Conservation (phyloP, 2,797 vertebrate genomes). For the Peromyscus aztecus region DNA sequence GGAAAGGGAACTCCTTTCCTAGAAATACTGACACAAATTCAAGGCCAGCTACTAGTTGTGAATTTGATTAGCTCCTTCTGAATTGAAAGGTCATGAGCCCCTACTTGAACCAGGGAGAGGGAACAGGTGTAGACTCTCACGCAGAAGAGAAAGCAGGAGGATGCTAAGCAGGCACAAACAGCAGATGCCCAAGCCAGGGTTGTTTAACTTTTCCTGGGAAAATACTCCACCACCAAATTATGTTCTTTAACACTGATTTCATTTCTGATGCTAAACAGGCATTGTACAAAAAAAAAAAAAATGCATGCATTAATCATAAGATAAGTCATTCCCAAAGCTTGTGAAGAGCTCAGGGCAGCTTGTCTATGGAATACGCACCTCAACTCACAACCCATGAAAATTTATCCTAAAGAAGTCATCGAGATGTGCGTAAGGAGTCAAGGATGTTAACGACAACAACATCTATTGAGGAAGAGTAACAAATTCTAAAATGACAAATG, state of each 20-base stretch:
- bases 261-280: constrained; percentile 52
- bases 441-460: constrained; percentile 22
- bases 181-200: not conserved
- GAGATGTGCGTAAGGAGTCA: not conserved
- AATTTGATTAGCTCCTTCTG: not conserved
- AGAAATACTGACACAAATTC: not conserved
- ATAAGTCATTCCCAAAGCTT: not conserved
- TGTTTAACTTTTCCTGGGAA: constrained; percentile 54
- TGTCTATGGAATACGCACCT: not conserved
- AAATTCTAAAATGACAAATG: constrained; percentile 47
- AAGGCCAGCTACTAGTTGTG: not conserved
- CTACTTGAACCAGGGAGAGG: no score
- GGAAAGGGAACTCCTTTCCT: not conserved
- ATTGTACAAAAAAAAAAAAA: constrained; percentile 51
- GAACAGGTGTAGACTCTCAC: not conserved
- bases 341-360: not conserved
- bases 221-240: constrained; percentile 32
- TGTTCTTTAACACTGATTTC: constrained; percentile 62
- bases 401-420: not conserved
- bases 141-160: not conserved
- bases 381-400: constrained; percentile 17
- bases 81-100: not conserved
- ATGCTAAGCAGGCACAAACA: not conserved
- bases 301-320: not conserved
- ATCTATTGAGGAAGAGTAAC: not conserved